Conservation (phyloP, 2,797 vertebrate species). For the Carcharodon carcharias region DNA sequence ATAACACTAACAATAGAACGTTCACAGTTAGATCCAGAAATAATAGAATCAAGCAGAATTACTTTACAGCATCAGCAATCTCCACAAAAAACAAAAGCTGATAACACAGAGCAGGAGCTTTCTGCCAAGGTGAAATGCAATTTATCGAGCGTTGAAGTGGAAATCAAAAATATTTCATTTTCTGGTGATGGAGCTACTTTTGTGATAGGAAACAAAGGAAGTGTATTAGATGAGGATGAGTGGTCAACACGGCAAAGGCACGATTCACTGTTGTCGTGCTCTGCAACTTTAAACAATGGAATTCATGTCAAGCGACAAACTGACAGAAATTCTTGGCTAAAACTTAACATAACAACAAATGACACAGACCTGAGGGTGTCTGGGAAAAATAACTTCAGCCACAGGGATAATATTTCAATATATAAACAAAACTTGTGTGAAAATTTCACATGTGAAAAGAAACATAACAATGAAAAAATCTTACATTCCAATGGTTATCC, state of each 20-base stretch:
- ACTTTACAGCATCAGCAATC: slow-evolving; percentile 44
- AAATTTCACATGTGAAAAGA: slow-evolving; percentile 45
- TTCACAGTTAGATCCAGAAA: slow-evolving; percentile 45
- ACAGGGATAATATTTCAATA: slow-evolving; percentile 46
- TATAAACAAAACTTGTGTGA: slow-evolving; percentile 51
- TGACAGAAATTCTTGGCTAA: slow-evolving; percentile 47
- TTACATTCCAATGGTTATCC: slow-evolving; percentile 48
- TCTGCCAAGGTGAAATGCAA: slow-evolving; percentile 56
- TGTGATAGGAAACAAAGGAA: slow-evolving; percentile 50
- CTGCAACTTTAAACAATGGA: slow-evolving; percentile 39
- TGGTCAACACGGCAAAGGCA: slow-evolving; percentile 38
- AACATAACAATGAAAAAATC: slow-evolving; percentile 45
- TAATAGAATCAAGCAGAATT: slow-evolving; percentile 51
- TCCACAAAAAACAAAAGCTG: slow-evolving; percentile 41
- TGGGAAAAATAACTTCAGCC: slow-evolving; percentile 42
- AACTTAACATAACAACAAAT: slow-evolving; percentile 53
- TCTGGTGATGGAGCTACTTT: slow-evolving; percentile 49
- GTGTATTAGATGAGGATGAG: slow-evolving; percentile 41
- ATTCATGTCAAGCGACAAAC: slow-evolving; percentile 41
- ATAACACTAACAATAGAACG: slow-evolving; percentile 57
- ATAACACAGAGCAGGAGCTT: slow-evolving; percentile 49
- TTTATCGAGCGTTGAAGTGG: slow-evolving; percentile 56
- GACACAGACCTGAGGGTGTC: slow-evolving; percentile 48
- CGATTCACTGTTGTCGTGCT: neutral
- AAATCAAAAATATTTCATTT: slow-evolving; percentile 58